Base-by-base conservation (phyloP, 2,113 vertebrate species). In the Trichechus manatus region DNA sequence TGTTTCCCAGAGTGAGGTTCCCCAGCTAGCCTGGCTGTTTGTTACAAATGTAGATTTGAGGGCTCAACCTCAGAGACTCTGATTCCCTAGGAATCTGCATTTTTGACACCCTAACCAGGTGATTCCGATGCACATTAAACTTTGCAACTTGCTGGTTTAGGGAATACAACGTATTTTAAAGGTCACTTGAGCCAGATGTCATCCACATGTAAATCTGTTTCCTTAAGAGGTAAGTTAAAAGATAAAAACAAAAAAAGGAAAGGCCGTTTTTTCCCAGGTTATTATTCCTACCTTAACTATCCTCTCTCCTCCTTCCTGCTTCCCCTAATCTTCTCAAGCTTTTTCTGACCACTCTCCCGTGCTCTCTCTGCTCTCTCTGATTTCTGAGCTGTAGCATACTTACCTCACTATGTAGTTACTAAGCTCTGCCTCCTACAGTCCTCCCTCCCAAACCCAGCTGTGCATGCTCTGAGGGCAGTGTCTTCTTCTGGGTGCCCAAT, bases 101-200 rank as follows among this genome's bases (percentile, higher is more conserved):
- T 95, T 91, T 78, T 87, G 72, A 89, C 47, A 64, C 11, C 33
- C 29, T 88, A 33, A 68, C 39, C 39, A 70, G 85, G 10, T 36
- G 39, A 90, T 85, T 88, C 63, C 8, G 14, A 29, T 86, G 29
- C 20, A 66, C 25, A 33, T 93, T 95, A 50, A 70, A 86, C 68
- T 93, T 66, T 39, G 6, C 3, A 64, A 89, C 83, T 89, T 81
- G 25, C 29, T 94, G 42, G 39, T 92, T 92, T 81, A 61, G 56
- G 39, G 53, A 95, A 96, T 81, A 80, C 0, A 77, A 36, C 59
- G 56, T 59, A 81, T 86, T 96, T 66, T 78, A 85, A 95, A 95
- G 70, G 33, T 94, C 36, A 72, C 9, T 39, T 44, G 78, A 92
- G 44, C 33, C n/a, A 95, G 91, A 79, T 4, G 64, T 64, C 50